Base-by-base conservation (phyloP, 2,888 invertebrate genomes). In the Cephus spinipes region DNA sequence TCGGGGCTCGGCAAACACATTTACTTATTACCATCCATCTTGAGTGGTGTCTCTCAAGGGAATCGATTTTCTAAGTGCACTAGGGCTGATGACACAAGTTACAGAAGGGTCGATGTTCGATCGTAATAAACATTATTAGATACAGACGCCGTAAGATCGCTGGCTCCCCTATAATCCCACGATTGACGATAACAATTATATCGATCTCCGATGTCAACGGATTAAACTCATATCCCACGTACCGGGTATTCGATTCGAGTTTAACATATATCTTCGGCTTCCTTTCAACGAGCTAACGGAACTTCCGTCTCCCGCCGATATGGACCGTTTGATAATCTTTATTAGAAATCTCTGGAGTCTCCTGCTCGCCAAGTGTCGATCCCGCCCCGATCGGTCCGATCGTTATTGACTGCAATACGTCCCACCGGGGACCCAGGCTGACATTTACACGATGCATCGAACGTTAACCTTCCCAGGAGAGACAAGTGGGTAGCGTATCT, bases 11-110 rank as follows among this genome's bases (percentile, higher is more conserved):
- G 86, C 89, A 89, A 90, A 89, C 87, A 88, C 90, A 90, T 90
- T 90, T 89, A 89, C 88, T 89, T 90, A 89, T 89, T 89, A 88
- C 88, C 86, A 87, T 89, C 88, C 86, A 87, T 89, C 90, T 88
- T 88, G 87, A 87, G 86, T 84, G 84, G 83, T 86, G 84, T 81
- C 85, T 86, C 87, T 85, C 85, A 83, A 81, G 85, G 85, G 86
- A 85, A 89, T 90, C 89, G 89, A 89, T 89, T 89, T 88, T 87
- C 86, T 84, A 85, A 87, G 84, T 85, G 86, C 87, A 85, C 83
- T 79, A 76, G 83, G 23, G 82, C 82, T 83, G 86, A 87, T 86
- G 86, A 86, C 83, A 84, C 85, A 83, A 83, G 81, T 85, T 81
- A 81, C 81, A 80, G 79, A 80, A 83, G 85, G 81, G 81, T 83